Evolutionary conservation across 2,113 vertebrate genomes (phyloP).

Genomic region (Sitta europaea): DNA sequence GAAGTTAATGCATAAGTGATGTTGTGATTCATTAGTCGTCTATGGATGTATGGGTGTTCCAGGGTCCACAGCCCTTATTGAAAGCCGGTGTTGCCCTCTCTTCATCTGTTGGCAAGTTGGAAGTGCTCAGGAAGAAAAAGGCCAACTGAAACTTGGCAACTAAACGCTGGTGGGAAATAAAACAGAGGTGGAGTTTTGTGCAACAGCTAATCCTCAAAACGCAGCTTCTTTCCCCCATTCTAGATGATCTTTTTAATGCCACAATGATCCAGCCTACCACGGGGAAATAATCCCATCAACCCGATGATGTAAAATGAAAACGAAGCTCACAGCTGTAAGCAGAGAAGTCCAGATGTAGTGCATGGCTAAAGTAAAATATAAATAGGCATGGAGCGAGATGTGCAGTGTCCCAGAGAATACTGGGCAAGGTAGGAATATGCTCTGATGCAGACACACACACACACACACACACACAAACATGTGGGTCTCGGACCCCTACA

Average conservation of each 20-base stretch:
- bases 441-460: not conserved
- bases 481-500: rapidly evolving
- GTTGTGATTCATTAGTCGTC: not conserved
- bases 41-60: not conserved
- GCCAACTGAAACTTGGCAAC: not conserved
- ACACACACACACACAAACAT: not conserved
- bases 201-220: not conserved
- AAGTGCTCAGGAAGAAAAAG: not conserved
- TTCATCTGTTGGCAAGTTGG: not conserved
- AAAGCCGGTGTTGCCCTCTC: not conserved
- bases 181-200: not conserved
- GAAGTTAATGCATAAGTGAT: not conserved
- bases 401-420: not conserved
- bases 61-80: not conserved
- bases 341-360: not conserved
- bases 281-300: not conserved
- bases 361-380: not conserved
- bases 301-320: not conserved
- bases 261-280: not conserved
- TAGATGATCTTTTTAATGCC: not conserved
- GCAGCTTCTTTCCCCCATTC: not conserved
- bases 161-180: not conserved
- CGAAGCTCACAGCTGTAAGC: not conserved
- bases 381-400: rapidly evolving
- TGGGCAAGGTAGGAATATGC: not conserved